Percentiles rank a stretch among this genome's conserved stretches.
These are phyloP conservation scores for Etheostoma cragini DNA, from an alignment of 2,113 vertebrate genomes.

Conservation along the genomic window DNA sequence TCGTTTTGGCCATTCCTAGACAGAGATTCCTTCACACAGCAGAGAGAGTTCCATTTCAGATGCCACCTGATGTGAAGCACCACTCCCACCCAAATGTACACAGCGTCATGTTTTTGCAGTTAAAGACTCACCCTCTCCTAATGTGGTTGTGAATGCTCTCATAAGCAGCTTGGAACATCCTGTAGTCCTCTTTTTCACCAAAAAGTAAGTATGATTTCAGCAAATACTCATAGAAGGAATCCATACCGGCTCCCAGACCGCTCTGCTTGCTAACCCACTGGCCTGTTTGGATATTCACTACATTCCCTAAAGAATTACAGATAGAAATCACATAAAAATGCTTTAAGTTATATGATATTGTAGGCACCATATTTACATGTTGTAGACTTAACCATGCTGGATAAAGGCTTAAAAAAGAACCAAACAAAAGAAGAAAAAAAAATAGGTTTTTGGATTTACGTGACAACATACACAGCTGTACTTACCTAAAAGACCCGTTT, in stretches of 20 bases:
- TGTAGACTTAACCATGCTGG: not conserved
- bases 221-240: conserved; percentile 98
- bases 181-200: conserved; percentile 94
- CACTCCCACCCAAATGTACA: not conserved
- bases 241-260: conserved; percentile 95
- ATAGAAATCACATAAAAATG: conserved; percentile 3
- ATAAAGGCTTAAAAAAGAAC: not conserved
- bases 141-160: conserved; percentile 94
- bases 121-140: conserved; percentile 90
- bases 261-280: conserved; percentile 98
- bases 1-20: not conserved
- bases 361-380: not conserved
- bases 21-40: not conserved
- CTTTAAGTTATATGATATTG: not conserved
- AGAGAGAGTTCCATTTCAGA: not conserved
- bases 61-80: not conserved
- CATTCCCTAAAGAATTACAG: conserved; percentile 87
- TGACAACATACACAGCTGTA: too few relatives aligned
- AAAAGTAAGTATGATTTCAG: conserved; percentile 98
- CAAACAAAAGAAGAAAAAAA: not conserved
- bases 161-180: conserved; percentile 95
- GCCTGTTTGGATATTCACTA: conserved; percentile 98
- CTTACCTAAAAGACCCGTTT: conserved; percentile 93
- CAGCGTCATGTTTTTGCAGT: not conserved
- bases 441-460: too few relatives aligned